Percentiles rank a stretch among this genome's conserved stretches.
Conservation (phyloP, 2,797 vertebrate species). For the Falco peregrinus region DNA sequence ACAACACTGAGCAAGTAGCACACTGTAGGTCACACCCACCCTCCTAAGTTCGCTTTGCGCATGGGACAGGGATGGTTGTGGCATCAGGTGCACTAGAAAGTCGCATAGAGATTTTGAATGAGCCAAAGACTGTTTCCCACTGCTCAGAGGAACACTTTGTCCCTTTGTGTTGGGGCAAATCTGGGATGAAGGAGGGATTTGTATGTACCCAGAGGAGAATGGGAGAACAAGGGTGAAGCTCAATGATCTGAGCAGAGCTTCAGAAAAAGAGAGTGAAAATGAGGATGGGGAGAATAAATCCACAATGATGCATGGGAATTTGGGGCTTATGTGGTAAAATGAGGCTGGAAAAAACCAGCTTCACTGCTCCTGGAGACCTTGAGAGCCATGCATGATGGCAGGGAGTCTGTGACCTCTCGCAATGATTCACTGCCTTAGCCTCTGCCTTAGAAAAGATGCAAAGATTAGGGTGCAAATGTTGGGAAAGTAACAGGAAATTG, state of each 20-base stretch:
- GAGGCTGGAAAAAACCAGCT: background rate
- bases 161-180: background rate
- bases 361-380: background rate
- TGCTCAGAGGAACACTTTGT: background rate
- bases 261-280: background rate
- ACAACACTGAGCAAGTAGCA: background rate
- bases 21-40: background rate
- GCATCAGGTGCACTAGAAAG: background rate
- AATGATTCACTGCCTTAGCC: background rate
- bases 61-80: background rate
- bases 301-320: background rate
- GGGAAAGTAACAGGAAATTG: background rate
- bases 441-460: background rate
- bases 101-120: background rate
- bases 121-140: background rate
- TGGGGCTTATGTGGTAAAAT: background rate
- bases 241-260: background rate
- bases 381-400: background rate
- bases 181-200: background rate
- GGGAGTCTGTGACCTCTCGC: background rate
- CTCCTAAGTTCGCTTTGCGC: background rate
- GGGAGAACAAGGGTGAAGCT: background rate
- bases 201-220: background rate
- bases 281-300: background rate
- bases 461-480: background rate